phyloP scores from a whole-genome alignment of 2,888 invertebrate genomes.

The Meta bourneti region DNA sequence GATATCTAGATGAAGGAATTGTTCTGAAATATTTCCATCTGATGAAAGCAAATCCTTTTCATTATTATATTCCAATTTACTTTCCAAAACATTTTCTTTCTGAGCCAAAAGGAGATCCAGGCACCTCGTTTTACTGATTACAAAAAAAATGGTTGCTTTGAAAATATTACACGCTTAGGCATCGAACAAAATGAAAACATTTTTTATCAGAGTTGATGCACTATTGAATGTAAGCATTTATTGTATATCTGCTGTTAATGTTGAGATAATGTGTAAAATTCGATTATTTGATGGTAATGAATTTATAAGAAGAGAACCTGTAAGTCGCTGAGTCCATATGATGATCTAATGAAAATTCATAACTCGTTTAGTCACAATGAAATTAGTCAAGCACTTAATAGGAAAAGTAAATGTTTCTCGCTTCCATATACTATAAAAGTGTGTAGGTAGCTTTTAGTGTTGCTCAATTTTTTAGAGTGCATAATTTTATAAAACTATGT shows the following conservation, averaged over 20 bases:
- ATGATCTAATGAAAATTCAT: background rate
- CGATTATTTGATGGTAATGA: background rate
- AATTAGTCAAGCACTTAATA: background rate
- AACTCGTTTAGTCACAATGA: background rate
- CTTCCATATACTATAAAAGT: background rate
- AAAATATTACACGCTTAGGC: background rate
- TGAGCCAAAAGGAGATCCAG: background rate
- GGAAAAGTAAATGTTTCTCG: background rate
- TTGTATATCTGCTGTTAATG: background rate
- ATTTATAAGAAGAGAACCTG: background rate
- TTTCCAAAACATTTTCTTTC: background rate
- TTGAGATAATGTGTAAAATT: background rate
- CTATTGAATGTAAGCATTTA: background rate
- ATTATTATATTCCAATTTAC: background rate
- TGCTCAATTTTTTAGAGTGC: background rate
- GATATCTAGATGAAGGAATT: too few species aligned
- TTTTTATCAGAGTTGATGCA: background rate
- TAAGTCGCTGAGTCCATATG: background rate
- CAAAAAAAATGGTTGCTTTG: background rate
- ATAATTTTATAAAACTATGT: background rate
- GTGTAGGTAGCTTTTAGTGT: background rate
- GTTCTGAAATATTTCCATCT: too few species aligned
- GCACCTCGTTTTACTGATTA: background rate
- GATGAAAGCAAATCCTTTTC: background rate
- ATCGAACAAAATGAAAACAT: background rate